Base-by-base conservation (phyloP, 2,797 vertebrate genomes). In the Balearica regulorum region DNA sequence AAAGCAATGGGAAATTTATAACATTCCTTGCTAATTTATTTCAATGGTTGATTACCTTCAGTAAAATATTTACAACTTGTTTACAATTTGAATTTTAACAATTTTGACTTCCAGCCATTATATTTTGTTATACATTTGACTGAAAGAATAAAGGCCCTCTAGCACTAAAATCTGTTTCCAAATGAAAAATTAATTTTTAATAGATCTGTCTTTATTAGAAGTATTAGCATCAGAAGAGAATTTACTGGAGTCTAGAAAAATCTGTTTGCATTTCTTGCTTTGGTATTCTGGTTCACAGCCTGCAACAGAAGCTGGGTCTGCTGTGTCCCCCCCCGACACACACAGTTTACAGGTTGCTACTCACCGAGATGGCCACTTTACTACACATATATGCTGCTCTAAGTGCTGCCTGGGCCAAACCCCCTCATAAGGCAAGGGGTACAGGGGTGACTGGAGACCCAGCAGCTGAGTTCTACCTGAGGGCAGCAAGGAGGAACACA, bases 51-150 rank as follows among this genome's bases (percentile, higher is more conserved):
- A 95, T 78, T 87, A 60, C 62, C 70, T 76, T 76, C 73, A 76
- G 51, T 76, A 83, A 90, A 94, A 84, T 65, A 87, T 89, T 92
- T 87, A 89, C 80, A 93, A 58, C 46, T 69, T 88, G 55, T 89
- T 95, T 89, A 89, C 70, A 84, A 33, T 29, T 25, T 31, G 16
- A 89, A 84, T 58, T 69, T 61, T 5, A 72, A 55, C 39, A 62
- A 41, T 71, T 91, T 46, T 65, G 62, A 92, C 73, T 95, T 71
- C 24, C 16, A 86, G 58, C 2, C 20, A 16, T 51, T 82, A 11
- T 29, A 31, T 49, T 94, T 54, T 84, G 49, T 31, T 84, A 57
- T 10, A 55, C 4, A 6, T 66, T 41, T 77, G 49, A 60, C n/a
- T 44, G 28, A 60, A 77, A 73, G 41, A 66, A 66, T 46, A 65